A percentile compares a stretch with the other conserved stretches of the same genome.
These are phyloP conservation scores for Lethrus apterus DNA, from an alignment of 1,140 invertebrate species.

Conservation along the genomic window DNA sequence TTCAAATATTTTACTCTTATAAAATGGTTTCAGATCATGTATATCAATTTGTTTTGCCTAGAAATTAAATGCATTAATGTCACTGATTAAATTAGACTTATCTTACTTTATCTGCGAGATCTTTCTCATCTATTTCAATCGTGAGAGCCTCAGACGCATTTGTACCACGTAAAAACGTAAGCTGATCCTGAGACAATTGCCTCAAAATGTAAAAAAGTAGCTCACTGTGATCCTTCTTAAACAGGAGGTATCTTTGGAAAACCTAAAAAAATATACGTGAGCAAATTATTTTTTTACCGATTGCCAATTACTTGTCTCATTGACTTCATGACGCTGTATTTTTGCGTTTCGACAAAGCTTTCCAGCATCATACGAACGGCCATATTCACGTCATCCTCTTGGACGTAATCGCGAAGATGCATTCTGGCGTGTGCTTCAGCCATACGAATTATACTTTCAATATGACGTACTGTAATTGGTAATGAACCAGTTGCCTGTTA, in stretches of 20 bases:
- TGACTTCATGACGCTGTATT: constrained; percentile 92
- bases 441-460: constrained; percentile 97
- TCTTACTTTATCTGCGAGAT: constrained; percentile 76
- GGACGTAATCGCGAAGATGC: constrained; percentile 87
- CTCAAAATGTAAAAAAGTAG: constrained; percentile 92
- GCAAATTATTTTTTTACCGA: constrained; percentile 3
- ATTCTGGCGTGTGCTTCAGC: constrained; percentile 94
- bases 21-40: constrained; percentile 82
- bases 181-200: constrained; percentile 86
- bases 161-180: constrained; percentile 78
- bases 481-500: constrained; percentile 83
- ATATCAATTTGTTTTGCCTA: constrained; percentile 91
- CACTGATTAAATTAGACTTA: not conserved
- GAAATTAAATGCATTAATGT: constrained; percentile 31
- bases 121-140: constrained; percentile 87
- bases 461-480: constrained; percentile 96
- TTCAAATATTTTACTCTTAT: constrained; percentile 85
- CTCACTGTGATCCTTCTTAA: constrained; percentile 94
- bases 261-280: constrained; percentile 51
- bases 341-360: constrained; percentile 97
- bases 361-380: constrained; percentile 95
- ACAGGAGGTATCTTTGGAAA: constrained; percentile 89
- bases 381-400: constrained; percentile 95
- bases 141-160: constrained; percentile 60
- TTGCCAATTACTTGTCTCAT: constrained; percentile 75